Conservation (phyloP, 2,888 invertebrate genomes). For the Drosophila greeni region DNA sequence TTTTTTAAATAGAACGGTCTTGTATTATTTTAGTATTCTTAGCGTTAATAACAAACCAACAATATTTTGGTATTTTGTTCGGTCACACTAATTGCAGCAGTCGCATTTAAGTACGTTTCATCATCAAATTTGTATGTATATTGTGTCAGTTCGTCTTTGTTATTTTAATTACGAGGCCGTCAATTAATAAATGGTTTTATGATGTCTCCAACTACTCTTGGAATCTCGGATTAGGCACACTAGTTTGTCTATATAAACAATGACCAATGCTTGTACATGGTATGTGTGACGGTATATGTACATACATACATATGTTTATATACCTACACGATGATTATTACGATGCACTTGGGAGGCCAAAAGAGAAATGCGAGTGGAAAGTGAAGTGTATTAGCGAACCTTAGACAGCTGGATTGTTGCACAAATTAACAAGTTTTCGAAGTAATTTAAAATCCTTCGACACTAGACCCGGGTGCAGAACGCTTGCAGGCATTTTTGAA, state of each 20-base stretch:
- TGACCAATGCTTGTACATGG: slow-evolving; percentile 6
- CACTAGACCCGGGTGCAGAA: not conserved
- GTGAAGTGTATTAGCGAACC: slow-evolving; percentile 32
- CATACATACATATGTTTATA: slow-evolving; percentile 49
- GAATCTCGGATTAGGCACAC: slow-evolving; percentile 6
- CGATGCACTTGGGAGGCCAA: slow-evolving; percentile 45
- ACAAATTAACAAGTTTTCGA: not conserved
- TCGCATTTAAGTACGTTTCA: slow-evolving; percentile 38
- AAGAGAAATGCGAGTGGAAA: slow-evolving; percentile 45
- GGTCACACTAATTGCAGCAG: slow-evolving; percentile 33
- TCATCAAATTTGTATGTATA: slow-evolving; percentile 42
- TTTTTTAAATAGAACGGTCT: not conserved
- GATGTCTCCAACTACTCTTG: slow-evolving; percentile 37
- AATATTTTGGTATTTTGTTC: slow-evolving; percentile 7
- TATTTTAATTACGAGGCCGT: slow-evolving; percentile 18
- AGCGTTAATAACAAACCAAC: not conserved
- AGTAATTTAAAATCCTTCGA: not conserved
- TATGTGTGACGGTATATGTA: slow-evolving; percentile 42
- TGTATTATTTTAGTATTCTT: slow-evolving; percentile 1
- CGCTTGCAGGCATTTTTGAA: slow-evolving; percentile 16
- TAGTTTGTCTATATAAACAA: slow-evolving; percentile 19
- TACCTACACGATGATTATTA: slow-evolving; percentile 46
- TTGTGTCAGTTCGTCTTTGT: slow-evolving; percentile 38
- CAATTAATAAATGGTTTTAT: slow-evolving; percentile 16
- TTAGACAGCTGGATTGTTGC: slow-evolving; percentile 24